phyloP scores from a whole-genome alignment of 1,140 invertebrate genomes.

The Magallana ariakensis region DNA sequence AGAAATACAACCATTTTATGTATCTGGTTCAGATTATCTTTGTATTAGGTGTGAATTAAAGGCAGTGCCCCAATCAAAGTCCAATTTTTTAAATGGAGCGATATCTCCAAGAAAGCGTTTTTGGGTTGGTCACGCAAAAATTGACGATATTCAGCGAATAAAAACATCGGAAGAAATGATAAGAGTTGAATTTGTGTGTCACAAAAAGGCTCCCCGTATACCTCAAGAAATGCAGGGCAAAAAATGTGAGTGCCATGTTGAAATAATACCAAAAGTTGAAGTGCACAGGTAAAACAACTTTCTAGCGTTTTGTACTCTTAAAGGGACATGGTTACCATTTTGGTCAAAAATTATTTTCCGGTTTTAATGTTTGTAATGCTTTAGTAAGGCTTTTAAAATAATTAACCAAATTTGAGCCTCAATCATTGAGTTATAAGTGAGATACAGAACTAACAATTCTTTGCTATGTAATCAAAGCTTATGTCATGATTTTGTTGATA shows the following conservation, averaged over 20 bases:
- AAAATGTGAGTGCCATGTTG: constrained; percentile 23
- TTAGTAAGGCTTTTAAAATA: too few species aligned
- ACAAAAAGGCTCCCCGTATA: not conserved
- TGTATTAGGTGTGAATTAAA: constrained; percentile 45
- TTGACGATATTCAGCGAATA: constrained; percentile 11
- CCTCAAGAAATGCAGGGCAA: not conserved
- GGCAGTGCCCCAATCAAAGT: not conserved
- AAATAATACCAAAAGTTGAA: constrained; percentile 12
- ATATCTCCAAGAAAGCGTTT: not conserved
- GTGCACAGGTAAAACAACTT: not conserved
- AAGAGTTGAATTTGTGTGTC: constrained; percentile 17
- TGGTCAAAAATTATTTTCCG: too few species aligned
- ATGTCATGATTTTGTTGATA: too few species aligned
- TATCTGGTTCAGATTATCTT: constrained; percentile 52
- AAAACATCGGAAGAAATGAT: not conserved
- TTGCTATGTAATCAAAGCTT: too few species aligned
- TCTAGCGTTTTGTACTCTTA: too few species aligned
- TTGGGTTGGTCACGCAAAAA: constrained; percentile 41
- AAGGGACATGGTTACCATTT: too few species aligned
- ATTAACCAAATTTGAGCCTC: too few species aligned
- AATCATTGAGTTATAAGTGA: too few species aligned
- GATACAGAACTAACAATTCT: too few species aligned
- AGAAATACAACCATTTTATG: not conserved
- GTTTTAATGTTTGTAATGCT: too few species aligned
- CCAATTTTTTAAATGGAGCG: not conserved